Conservation (phyloP, 2,888 invertebrate genomes). For the Cosmopolites sordidus region DNA sequence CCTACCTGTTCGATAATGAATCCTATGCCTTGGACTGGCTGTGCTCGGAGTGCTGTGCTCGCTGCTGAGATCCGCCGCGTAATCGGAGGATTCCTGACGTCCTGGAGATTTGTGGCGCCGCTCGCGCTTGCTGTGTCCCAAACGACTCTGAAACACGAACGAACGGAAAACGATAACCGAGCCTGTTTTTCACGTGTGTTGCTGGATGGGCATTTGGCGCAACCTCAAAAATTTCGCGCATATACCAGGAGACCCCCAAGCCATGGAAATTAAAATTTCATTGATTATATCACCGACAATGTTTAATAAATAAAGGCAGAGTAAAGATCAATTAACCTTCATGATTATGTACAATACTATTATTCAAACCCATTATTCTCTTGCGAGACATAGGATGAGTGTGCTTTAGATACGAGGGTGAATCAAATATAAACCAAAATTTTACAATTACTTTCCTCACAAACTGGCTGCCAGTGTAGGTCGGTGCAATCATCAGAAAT, state of each 20-base stretch:
- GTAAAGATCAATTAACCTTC: too few relatives aligned
- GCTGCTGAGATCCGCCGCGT: conserved; percentile 78
- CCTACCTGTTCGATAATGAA: conserved; percentile 55
- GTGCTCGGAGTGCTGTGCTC: conserved; percentile 69
- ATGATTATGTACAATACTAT: too few relatives aligned
- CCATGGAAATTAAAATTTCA: too few relatives aligned
- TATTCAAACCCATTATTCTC: too few relatives aligned
- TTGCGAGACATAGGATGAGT: too few relatives aligned
- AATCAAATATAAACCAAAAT: too few relatives aligned
- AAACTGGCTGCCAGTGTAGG: too few relatives aligned
- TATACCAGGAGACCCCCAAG: not conserved
- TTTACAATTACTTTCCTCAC: too few relatives aligned
- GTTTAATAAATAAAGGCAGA: too few relatives aligned
- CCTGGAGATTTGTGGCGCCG: conserved; percentile 57
- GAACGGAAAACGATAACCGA: conserved; percentile 5
- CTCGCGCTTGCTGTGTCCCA: conserved; percentile 68
- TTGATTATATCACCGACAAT: too few relatives aligned
- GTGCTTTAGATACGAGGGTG: too few relatives aligned
- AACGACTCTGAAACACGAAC: conserved; percentile 56
- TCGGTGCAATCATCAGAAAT: too few relatives aligned
- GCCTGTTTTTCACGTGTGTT: conserved; percentile 11
- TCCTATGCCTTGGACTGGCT: conserved; percentile 71
- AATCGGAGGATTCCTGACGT: conserved; percentile 62
- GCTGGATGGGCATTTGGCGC: not conserved
- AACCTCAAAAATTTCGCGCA: conserved; percentile 1